phyloP scores from a whole-genome alignment of 2,113 vertebrate species.

The Mastomys natalensis region DNA sequence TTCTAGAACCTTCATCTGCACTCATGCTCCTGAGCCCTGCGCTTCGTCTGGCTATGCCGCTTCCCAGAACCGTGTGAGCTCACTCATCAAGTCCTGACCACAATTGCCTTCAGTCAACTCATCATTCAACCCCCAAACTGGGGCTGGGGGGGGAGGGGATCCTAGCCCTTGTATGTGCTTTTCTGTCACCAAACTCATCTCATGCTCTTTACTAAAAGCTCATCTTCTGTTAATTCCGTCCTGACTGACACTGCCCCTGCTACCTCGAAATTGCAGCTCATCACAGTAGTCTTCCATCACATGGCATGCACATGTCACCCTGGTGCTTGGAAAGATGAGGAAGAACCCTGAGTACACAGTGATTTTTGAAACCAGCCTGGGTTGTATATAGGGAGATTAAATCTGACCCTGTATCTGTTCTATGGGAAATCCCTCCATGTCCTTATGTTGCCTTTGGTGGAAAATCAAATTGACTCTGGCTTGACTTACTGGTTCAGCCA shows the following conservation, averaged over 20 bases:
- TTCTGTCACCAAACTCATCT: not conserved
- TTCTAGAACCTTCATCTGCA: not conserved
- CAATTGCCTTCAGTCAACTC: not conserved
- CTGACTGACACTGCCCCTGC: not conserved
- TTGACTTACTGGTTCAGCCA: not conserved
- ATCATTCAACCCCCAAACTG: not conserved
- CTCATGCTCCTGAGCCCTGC: not conserved
- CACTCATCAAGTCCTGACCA: no score
- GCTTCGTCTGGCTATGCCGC: not conserved
- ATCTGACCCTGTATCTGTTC: not conserved
- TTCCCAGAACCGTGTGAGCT: no score
- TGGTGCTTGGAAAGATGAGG: not conserved
- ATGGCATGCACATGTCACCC: no score
- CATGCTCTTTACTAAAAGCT: constrained; percentile 11
- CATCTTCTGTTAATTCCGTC: not conserved
- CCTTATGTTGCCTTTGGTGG: not conserved
- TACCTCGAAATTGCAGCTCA: not conserved
- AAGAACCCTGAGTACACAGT: not conserved
- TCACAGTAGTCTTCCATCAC: not conserved
- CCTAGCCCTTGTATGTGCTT: not conserved
- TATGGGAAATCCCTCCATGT: not conserved
- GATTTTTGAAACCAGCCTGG: not conserved
- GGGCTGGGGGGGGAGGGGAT: not conserved
- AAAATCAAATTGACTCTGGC: not conserved
- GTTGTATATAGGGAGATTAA: not conserved